Conservation (phyloP, 2,113 vertebrate species). For the Petromus typicus region DNA sequence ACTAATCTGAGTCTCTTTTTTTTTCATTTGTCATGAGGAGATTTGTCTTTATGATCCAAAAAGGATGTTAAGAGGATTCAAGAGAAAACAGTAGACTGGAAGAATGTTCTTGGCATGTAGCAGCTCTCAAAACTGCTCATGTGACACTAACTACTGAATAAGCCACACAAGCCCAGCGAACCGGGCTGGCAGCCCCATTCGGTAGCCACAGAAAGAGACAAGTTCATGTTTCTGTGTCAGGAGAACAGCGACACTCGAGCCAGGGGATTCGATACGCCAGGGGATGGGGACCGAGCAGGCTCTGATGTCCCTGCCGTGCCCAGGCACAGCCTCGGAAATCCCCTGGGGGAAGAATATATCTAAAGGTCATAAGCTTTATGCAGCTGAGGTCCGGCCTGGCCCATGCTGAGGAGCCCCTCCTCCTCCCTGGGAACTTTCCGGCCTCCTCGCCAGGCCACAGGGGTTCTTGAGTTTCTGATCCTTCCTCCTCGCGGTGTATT, state of each 20-base stretch:
- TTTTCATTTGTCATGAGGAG: not conserved
- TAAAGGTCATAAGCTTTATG: not conserved
- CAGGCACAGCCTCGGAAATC: not conserved
- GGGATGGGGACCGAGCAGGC: not conserved
- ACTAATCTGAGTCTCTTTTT: not conserved
- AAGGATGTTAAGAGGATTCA: not conserved
- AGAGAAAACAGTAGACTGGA: not conserved
- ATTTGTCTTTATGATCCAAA: not conserved
- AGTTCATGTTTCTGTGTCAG: constrained; percentile 70
- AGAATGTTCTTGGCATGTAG: not conserved
- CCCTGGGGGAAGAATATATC: not conserved
- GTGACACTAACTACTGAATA: too few relatives aligned
- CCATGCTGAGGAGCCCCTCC: fast-evolving
- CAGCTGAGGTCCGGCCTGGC: not conserved
- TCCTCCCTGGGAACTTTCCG: not conserved
- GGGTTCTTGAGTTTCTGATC: not conserved
- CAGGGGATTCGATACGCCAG: not conserved
- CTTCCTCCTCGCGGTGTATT: not conserved
- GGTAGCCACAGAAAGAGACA: not conserved
- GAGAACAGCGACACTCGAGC: constrained; percentile 10
- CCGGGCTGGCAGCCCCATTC: not conserved
- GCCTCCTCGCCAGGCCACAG: not conserved
- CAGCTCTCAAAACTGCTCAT: not conserved
- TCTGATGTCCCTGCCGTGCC: constrained; percentile 48
- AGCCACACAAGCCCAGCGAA: not conserved